Conservation (phyloP, 2,797 vertebrate genomes). For the Urosaurus nigricauda region DNA sequence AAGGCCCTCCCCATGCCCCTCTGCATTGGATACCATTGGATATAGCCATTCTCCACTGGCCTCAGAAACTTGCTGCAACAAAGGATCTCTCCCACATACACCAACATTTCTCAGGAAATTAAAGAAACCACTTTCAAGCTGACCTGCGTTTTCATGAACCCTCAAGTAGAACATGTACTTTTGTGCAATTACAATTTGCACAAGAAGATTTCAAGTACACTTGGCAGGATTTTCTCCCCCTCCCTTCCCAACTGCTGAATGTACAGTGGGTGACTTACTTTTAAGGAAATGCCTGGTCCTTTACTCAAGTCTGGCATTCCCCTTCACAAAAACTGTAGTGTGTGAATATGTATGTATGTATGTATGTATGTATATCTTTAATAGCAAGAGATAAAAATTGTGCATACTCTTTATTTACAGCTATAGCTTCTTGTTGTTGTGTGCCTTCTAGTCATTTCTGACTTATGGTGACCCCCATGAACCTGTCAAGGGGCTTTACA, state of each 20-base stretch:
- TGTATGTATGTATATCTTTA: background rate
- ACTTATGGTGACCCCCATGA: too few relatives aligned
- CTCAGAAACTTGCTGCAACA: background rate
- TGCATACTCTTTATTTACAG: slow-evolving; percentile 17
- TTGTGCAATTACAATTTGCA: slow-evolving; percentile 53
- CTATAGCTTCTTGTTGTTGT: slow-evolving; percentile 20
- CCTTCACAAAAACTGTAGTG: slow-evolving; percentile 40
- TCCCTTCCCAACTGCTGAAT: slow-evolving; percentile 50
- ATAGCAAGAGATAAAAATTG: slow-evolving; percentile 13
- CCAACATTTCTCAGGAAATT: slow-evolving; percentile 24
- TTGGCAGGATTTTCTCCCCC: slow-evolving; percentile 49
- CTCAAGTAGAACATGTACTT: slow-evolving; percentile 40
- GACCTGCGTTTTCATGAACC: slow-evolving; percentile 43
- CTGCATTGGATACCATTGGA: background rate
- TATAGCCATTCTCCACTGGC: too few relatives aligned
- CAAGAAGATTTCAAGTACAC: slow-evolving; percentile 59
- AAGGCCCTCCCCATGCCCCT: too few relatives aligned
- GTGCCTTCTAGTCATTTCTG: too few relatives aligned
- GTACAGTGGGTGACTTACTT: slow-evolving; percentile 75
- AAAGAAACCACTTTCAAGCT: slow-evolving; percentile 30
- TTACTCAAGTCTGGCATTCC: slow-evolving; percentile 78
- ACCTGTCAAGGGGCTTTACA: too few relatives aligned
- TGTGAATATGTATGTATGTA: background rate
- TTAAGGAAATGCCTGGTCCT: slow-evolving; percentile 74
- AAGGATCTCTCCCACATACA: background rate